Evolutionary conservation across 2,797 vertebrate genomes (phyloP).

Genomic region (Acrossocheilus wenchowensis): DNA sequence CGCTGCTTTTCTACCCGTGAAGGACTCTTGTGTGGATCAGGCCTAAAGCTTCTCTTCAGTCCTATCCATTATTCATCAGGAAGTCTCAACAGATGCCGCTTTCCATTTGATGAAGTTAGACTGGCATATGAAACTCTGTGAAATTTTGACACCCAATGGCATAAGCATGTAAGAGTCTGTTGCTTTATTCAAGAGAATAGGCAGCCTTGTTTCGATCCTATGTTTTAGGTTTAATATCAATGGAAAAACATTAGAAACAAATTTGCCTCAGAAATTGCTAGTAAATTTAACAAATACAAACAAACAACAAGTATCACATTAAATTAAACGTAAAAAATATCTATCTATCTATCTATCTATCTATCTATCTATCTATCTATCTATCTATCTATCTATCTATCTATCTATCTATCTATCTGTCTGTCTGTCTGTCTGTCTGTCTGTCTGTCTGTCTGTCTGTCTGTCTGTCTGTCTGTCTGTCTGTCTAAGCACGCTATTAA

Average conservation of each 20-base stretch:
- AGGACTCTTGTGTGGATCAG: constrained; percentile 14
- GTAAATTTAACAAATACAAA: no score
- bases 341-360: no score
- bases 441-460: no score
- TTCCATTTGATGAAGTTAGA: constrained; percentile 39
- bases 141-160: constrained; percentile 10
- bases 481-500: no score
- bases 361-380: no score
- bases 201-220: background rate
- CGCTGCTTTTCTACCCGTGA: background rate
- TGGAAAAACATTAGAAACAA: background rate
- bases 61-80: constrained; percentile 47
- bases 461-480: no score
- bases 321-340: no score
- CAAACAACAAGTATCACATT: no score
- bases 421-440: no score
- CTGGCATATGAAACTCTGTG: constrained; percentile 10
- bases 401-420: no score
- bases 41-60: constrained; percentile 34
- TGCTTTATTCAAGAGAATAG: constrained; percentile 19
- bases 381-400: no score
- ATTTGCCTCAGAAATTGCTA: background rate
- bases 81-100: constrained; percentile 24
- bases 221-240: background rate
- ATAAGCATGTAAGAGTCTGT: constrained; percentile 28